A percentile compares a stretch with the other conserved stretches of the same genome.
These are phyloP conservation scores for Drosophila koepferae DNA, from an alignment of 2,888 invertebrate genomes.

Conservation along the genomic window DNA sequence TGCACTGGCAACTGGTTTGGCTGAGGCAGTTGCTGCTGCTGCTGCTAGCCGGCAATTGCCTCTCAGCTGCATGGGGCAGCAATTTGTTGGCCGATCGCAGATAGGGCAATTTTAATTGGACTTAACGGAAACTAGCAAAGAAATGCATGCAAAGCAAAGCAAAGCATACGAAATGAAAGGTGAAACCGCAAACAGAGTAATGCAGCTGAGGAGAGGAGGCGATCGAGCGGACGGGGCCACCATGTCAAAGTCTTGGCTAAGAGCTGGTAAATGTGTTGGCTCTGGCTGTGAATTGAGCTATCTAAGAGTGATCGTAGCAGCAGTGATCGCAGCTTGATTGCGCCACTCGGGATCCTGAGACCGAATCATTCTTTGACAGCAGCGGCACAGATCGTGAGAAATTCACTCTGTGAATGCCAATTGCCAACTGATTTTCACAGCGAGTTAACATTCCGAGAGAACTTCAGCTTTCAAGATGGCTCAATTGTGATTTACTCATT, in stretches of 20 bases:
- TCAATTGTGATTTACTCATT: neutral
- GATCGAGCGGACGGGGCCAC: neutral
- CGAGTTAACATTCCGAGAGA: constrained; percentile 38
- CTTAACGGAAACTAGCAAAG: constrained; percentile 73
- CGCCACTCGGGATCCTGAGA: constrained; percentile 48
- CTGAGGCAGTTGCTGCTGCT: constrained; percentile 33
- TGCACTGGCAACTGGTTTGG: constrained; percentile 49
- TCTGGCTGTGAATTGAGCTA: constrained; percentile 55
- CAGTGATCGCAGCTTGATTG: constrained; percentile 54
- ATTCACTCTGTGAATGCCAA: constrained; percentile 30
- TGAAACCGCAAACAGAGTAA: constrained; percentile 8
- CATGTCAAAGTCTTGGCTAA: constrained; percentile 43
- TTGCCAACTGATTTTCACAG: constrained; percentile 32
- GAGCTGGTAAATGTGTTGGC: constrained; percentile 31
- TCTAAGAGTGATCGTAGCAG: constrained; percentile 57
- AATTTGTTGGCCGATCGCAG: constrained; percentile 70
- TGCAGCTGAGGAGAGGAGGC: neutral
- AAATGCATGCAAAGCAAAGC: constrained; percentile 63
- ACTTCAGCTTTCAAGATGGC: neutral
- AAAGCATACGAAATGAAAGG: constrained; percentile 52
- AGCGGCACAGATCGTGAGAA: constrained; percentile 68
- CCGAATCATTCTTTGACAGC: constrained; percentile 64
- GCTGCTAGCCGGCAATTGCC: constrained; percentile 52
- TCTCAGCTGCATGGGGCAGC: constrained; percentile 43
- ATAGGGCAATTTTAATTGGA: constrained; percentile 76